phyloP scores from a whole-genome alignment of 2,888 invertebrate genomes.

The Melinaea marsaeus region DNA sequence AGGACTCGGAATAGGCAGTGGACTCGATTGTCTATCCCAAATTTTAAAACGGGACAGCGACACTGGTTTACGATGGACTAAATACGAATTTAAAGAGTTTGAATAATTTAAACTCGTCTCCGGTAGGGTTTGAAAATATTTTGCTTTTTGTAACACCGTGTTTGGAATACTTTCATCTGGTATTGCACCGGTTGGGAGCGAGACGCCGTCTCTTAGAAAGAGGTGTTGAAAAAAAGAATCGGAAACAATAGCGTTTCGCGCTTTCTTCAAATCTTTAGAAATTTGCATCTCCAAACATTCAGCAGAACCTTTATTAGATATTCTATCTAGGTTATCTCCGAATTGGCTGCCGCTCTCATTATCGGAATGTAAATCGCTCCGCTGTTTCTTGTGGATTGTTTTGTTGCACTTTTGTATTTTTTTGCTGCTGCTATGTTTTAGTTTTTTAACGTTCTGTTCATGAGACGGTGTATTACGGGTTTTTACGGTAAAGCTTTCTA shows the following conservation, averaged over 20 bases:
- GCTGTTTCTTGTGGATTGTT: conserved; percentile 33
- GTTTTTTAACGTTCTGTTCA: conserved; percentile 58
- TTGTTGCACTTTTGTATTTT: conserved; percentile 45
- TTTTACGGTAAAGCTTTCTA: conserved; percentile 51
- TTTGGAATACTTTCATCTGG: conserved; percentile 66
- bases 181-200: conserved; percentile 42
- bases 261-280: conserved; percentile 73
- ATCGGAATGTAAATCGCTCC: conserved; percentile 34
- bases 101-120: conserved; percentile 66
- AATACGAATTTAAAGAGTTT: conserved; percentile 81
- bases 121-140: conserved; percentile 80
- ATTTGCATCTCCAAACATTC: conserved; percentile 46
- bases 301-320: conserved; percentile 50
- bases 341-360: conserved; percentile 57
- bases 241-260: conserved; percentile 78
- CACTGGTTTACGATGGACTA: conserved; percentile 83
- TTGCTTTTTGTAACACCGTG: conserved; percentile 82
- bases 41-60: conserved; percentile 84
- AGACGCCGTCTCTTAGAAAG: conserved; percentile 75
- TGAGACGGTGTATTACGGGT: conserved; percentile 61
- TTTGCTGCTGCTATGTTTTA: conserved; percentile 50
- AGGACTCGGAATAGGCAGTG: conserved; percentile 74
- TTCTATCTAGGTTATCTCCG: conserved; percentile 63
- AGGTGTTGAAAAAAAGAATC: conserved; percentile 85
- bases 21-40: conserved; percentile 78